Evolutionary conservation across 2,888 invertebrate genomes (phyloP), one percentile per base, ranked within the genome.

Genomic region (Iselma pallidipennis): DNA sequence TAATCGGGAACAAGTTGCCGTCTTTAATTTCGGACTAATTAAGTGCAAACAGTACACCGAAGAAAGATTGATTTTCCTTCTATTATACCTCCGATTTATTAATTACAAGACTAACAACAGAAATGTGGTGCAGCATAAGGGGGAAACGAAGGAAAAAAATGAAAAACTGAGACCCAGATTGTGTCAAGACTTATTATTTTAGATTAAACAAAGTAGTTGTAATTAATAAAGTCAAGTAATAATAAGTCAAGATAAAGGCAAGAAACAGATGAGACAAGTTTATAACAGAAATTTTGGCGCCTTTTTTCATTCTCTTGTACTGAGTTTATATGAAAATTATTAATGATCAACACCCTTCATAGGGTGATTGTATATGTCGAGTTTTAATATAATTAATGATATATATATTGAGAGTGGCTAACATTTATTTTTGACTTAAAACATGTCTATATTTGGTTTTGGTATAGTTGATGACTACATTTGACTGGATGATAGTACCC

Each of bases 401-500:
- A 16, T 23, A 21, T 37, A 42, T 61, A 57, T 61, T 51, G 57
- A 25, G 37, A 26, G 19, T 49, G 50, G 26, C 21, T 57, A 42
- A 37, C 53, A 50, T 54, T 57, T 62, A 58, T 58, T 57, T 62
- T 59, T 64, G 42, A 45, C 26, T 42, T 33, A 21, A 45, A 62
- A 62, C 55, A 31, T 51, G 29, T 25, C 10, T 50, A 26, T 50
- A 29, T 50, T 16, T 23, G 26, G 48, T 51, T 42, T 49, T 12
- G 14, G 62, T 58, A 49, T 65, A 66, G 68, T 74, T 70, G 74
- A 73, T 75, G 73, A 71, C 70, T 70, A 72, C 76, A 74, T 73
- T 76, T 73, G 72, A 74, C 68, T 70, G 70, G 67, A 62, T 72
- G 68, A 76, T 77, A 67, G 74, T 59, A 66, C 78, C 72, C 76